Base-by-base conservation (phyloP, 1,140 invertebrate genomes). In the Ganaspis sp. region DNA sequence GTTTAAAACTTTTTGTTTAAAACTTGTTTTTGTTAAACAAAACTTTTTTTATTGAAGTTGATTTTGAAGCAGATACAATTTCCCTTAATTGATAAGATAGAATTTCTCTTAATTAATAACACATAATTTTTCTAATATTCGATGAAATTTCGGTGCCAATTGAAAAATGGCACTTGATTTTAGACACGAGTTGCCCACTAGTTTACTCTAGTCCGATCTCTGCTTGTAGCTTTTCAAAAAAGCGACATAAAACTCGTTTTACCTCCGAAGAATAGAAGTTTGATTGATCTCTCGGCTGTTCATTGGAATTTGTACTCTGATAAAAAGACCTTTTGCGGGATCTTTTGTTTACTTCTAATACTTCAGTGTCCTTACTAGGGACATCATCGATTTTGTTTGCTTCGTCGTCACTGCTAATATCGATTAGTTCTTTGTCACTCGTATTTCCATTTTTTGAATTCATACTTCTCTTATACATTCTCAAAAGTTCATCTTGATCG, bases 391-490 rank as follows among this genome's bases (percentile, higher is more conserved):
- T 21, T 77, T 88, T 90, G 1, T 42, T 70, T 19, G 77, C 76
- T 23, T 92, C 91, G 69, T 92, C 92, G 76, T 92, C 91, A 69
- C 91, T 92, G 49, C 91, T 92, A 37, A 92, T 92, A 29, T 92
- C 91, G 70, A 92, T 92, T 11, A 92, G 77, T 73, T 92, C 91
- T 79, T 91, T 91, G 70, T 91, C 90, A 69, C 88, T 91, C 0
- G 89, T 88, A 79, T 90, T 91, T 9, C 90, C 90, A 83, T 91
- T 91, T 45, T 85, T 84, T 53, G 81, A 85, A 12, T 79, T 80
- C n/a, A 81, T 74, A 9, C 80, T 70, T 34, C 87, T 88, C 42
- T 90, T 90, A 64, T 88, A 91, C 83, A 87, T 87, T 75, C 85
- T 89, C 12, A 79, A 23, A 15, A 83, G 26, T 74, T 85, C 82